These are phyloP conservation scores for Conomelus anceps DNA, from an alignment of 2,888 invertebrate genomes.

Conservation along the genomic window DNA sequence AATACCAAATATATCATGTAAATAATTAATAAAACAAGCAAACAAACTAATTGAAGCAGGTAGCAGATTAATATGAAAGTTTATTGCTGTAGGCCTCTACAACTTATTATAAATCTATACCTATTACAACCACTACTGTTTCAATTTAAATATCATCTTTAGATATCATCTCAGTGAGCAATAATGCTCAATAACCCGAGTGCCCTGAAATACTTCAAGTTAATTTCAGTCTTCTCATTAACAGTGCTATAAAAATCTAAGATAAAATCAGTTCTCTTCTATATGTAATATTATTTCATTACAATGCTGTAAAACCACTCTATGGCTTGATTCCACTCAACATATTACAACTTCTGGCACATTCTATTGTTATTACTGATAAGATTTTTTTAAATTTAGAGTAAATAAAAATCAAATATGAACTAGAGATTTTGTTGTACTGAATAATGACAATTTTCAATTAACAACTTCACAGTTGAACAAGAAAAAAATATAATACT, in stretches of 20 bases:
- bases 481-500: background rate
- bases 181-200: background rate
- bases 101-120: background rate
- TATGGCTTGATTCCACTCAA: background rate
- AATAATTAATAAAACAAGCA: background rate
- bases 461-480: too few relatives aligned
- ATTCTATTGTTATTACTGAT: background rate
- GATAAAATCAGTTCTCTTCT: background rate
- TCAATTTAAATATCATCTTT: background rate
- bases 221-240: background rate
- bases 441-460: too few relatives aligned
- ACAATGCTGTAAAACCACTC: background rate
- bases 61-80: background rate
- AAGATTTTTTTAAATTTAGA: background rate
- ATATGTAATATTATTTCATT: background rate
- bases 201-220: background rate
- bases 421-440: background rate
- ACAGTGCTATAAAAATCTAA: background rate
- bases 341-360: background rate
- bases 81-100: background rate
- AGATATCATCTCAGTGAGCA: background rate
- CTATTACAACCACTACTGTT: background rate
- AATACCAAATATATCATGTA: background rate
- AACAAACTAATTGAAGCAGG: background rate
- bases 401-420: background rate